phyloP scores from a whole-genome alignment of 2,888 invertebrate species.

The Pocota personata region DNA sequence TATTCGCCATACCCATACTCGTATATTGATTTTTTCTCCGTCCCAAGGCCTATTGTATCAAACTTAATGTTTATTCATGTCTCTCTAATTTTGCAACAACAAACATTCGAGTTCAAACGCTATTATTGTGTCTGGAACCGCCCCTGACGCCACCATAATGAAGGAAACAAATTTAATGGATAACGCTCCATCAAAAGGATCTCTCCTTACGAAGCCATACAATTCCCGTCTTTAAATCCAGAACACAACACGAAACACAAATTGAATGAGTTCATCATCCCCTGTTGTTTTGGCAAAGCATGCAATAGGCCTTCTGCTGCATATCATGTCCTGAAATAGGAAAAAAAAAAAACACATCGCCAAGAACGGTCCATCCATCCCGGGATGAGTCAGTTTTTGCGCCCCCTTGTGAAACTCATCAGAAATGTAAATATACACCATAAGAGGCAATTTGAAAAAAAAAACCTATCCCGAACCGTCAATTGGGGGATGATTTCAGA shows the following conservation, averaged over 20 bases:
- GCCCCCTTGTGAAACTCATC: constrained; percentile 31
- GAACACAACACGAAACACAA: constrained; percentile 12
- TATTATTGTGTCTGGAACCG: constrained; percentile 27
- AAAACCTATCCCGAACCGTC: background rate
- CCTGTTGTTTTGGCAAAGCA: constrained; percentile 48
- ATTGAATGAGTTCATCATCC: constrained; percentile 58
- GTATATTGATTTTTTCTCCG: constrained; percentile 26
- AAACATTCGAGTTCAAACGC: background rate
- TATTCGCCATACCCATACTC: background rate
- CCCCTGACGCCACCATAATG: constrained; percentile 42
- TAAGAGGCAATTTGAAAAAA: constrained; percentile 29
- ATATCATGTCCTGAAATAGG: constrained; percentile 16
- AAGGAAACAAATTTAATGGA: constrained; percentile 25
- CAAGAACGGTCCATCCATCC: too few relatives aligned
- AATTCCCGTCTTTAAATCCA: background rate
- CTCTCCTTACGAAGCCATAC: constrained; percentile 2
- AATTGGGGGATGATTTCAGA: constrained; percentile 36
- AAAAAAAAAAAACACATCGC: background rate
- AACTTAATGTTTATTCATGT: background rate
- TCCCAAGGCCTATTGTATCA: background rate
- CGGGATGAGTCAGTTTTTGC: constrained; percentile 20
- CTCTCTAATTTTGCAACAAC: background rate
- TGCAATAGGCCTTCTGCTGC: constrained; percentile 29
- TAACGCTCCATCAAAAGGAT: constrained; percentile 31
- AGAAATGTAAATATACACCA: constrained; percentile 31